Conservation (phyloP, 2,888 invertebrate genomes). For the Acanthoscelides obtectus region DNA sequence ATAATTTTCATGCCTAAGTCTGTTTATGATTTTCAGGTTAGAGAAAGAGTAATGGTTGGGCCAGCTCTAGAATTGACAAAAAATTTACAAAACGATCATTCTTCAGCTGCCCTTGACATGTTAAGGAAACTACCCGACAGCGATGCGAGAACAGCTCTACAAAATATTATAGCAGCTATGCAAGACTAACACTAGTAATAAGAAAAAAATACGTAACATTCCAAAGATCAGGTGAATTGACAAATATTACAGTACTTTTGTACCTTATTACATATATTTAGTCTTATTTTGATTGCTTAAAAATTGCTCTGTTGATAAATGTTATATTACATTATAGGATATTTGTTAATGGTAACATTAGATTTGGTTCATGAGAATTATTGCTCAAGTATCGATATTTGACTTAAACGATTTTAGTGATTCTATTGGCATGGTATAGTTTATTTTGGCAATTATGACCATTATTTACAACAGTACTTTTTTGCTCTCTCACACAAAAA, state of each 20-base stretch:
- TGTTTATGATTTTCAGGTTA: background rate
- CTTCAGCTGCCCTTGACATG: conserved; percentile 23
- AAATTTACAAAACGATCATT: conserved; percentile 60
- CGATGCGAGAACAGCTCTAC: conserved; percentile 79
- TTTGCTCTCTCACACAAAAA: no score
- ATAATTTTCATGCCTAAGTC: no score
- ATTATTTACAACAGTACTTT: no score
- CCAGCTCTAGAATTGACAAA: conserved; percentile 71
- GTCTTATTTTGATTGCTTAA: background rate
- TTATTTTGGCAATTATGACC: no score
- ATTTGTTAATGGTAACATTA: no score
- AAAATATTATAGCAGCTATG: conserved; percentile 84
- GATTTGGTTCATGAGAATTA: no score
- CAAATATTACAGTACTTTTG: background rate
- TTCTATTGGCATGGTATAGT: no score
- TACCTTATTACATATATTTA: background rate
- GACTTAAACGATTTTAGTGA: no score
- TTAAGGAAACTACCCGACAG: conserved; percentile 71
- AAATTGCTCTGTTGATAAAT: background rate
- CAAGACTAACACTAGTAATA: conserved; percentile 50
- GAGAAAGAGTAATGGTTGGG: conserved; percentile 48
- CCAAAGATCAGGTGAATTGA: background rate
- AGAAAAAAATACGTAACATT: background rate
- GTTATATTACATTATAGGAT: no score
- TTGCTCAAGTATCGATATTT: no score